Base-by-base conservation (phyloP, 2,113 vertebrate species). In the Myrmophylax atrothorax region DNA sequence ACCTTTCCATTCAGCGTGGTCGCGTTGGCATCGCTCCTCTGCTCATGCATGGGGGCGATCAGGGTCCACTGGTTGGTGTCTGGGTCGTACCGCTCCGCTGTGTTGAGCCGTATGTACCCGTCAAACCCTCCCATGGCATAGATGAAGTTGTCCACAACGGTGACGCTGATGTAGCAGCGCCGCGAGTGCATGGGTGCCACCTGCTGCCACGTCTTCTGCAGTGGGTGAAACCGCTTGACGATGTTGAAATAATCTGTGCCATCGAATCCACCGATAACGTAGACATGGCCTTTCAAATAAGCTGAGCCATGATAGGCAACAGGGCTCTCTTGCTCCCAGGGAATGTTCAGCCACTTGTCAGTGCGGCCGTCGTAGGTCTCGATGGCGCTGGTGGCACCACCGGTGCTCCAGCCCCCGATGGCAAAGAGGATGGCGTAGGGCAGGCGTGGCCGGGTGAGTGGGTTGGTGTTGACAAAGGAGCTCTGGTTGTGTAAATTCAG, bases 71-170 rank as follows among this genome's bases (percentile, higher is more conserved):
- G 98, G 87, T 99, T 99, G 25, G 97, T 98, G 87, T 98, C 97
- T 0, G 98, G 98, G 60, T 98, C 85, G 1, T 98, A 98, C 0
- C 93, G 92, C 33, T 99, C 98, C 0, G 98, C 98, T 0, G 98
- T 98, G 94, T 97, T 98, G 74, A 98, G 98, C 14, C 98, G 97
- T n/a, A 59, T 74, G 2, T 98, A 96, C 23, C 99, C 99, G 1
- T 99, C 97, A 26, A 98, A 99, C 18, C 99, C 99, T 10, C 99
- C 99, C 95, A 99, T 99, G 90, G 97, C 97, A 1, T 97, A 97
- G 87, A 98, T 98, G 70, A 94, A 96, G 49, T 96, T 79, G 37
- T 97, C 78, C 52, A 98, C 98, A 16, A 98, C 97, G 0, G 98
- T 81, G 40, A 99, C 98, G 1, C 98, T 99, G 70, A 99, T 97